These are phyloP conservation scores for Ranitomeya imitator DNA, from an alignment of 2,113 vertebrate genomes.

Conservation along the genomic window DNA sequence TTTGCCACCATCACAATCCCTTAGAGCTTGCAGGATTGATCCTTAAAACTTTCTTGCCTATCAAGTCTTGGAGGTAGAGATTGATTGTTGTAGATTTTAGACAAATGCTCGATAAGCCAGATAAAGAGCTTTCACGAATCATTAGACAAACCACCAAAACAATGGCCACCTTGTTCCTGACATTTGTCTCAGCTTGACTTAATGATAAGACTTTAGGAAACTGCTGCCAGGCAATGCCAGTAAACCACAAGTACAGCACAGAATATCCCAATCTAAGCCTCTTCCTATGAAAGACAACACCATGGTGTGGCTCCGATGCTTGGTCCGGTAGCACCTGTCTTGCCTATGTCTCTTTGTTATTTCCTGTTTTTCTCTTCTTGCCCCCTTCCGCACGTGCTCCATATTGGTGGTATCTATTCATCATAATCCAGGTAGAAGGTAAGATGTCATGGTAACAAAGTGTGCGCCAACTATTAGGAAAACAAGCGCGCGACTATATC, in stretches of 20 bases:
- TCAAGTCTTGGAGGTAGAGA: no score
- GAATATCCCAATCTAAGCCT: not conserved
- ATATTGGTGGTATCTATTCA: not conserved
- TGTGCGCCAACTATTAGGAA: not conserved
- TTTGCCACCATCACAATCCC: no score
- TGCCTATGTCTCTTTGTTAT: not conserved
- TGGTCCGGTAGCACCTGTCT: not conserved
- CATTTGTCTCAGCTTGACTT: not conserved
- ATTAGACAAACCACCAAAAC: not conserved
- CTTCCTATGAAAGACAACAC: not conserved
- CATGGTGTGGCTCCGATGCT: not conserved
- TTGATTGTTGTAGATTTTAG: not conserved
- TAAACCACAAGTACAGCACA: no score
- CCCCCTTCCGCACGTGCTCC: not conserved
- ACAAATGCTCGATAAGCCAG: not conserved
- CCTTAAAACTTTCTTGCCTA: no score
- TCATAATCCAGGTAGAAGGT: not conserved
- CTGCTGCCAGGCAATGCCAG: no score
- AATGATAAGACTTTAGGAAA: not conserved
- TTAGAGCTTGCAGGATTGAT: no score
- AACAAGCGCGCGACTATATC: not conserved
- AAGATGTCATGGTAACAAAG: not conserved
- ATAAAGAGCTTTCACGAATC: not conserved
- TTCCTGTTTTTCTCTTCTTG: not conserved
- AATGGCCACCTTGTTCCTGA: not conserved